Conservation (phyloP, 2,113 vertebrate genomes). For the Cyphomyrus plagiostoma region DNA sequence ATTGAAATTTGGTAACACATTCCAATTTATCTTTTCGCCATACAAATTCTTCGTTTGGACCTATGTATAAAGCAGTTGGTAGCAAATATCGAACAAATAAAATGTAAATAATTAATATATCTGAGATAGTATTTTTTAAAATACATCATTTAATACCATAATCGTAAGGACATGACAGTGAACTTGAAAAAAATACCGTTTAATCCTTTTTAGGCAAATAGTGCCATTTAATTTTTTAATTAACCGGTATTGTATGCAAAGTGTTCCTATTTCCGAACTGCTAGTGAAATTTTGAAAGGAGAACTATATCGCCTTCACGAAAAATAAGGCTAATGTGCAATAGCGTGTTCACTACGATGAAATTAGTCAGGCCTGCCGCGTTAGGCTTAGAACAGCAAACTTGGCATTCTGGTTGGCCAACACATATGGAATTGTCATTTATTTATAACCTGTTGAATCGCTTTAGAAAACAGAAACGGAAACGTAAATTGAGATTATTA, state of each 20-base stretch:
- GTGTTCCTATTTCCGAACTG: background rate
- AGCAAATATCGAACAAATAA: background rate
- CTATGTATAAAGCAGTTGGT: background rate
- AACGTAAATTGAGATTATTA: background rate
- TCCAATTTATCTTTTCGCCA: background rate
- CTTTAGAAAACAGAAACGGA: background rate
- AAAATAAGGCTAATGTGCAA: background rate
- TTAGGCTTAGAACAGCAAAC: background rate
- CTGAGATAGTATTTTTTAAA: background rate
- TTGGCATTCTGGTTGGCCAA: constrained; percentile 4
- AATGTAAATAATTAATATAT: background rate
- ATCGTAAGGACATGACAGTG: background rate
- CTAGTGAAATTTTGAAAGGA: background rate
- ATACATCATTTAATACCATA: background rate
- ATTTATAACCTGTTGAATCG: background rate
- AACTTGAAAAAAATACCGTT: background rate
- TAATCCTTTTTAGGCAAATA: background rate
- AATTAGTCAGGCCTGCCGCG: background rate
- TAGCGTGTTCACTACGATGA: background rate
- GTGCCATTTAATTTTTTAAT: background rate
- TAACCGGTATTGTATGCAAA: background rate
- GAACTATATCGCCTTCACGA: background rate
- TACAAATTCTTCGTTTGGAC: background rate
- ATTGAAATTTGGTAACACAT: background rate
- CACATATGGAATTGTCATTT: background rate